Evolutionary conservation across 2,888 invertebrate species (phyloP).

Genomic region (Tetrapedia diversipes): DNA sequence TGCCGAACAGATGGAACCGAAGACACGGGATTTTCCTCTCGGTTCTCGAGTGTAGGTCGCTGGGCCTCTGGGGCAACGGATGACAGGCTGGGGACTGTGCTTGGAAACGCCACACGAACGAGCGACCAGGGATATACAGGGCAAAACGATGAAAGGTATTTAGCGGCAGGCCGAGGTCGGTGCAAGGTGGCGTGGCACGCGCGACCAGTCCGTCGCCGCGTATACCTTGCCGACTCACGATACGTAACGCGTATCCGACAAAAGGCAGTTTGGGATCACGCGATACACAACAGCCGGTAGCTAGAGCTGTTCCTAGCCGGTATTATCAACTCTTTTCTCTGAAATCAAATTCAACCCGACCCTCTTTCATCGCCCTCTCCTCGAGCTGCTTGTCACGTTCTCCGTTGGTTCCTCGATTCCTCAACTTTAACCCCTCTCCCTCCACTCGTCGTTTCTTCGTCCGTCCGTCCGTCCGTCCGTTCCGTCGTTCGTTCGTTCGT

Average conservation of each 20-base stretch:
- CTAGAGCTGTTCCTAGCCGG: no score
- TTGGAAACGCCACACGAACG: not conserved
- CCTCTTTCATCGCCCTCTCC: constrained; percentile 34
- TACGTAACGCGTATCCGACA: constrained; percentile 66
- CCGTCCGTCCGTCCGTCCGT: constrained; percentile 29
- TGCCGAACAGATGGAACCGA: not conserved
- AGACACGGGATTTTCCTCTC: not conserved
- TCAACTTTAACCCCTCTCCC: constrained; percentile 2
- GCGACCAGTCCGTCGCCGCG: constrained; percentile 46
- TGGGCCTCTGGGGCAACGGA: constrained; percentile 37
- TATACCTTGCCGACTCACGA: constrained; percentile 47
- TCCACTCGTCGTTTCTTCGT: constrained; percentile 29
- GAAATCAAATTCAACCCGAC: constrained; percentile 79
- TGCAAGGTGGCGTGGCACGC: not conserved
- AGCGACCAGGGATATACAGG: constrained; percentile 10
- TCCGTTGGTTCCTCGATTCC: constrained; percentile 7
- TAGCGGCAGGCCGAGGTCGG: constrained; percentile 23
- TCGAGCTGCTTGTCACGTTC: constrained; percentile 5
- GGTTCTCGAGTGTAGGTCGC: constrained; percentile 25
- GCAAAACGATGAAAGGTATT: constrained; percentile 18
- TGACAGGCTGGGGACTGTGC: constrained; percentile 3
- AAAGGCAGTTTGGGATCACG: constrained; percentile 77
- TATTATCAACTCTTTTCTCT: constrained; percentile 80
- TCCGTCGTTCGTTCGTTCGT: constrained; percentile 39
- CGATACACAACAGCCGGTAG: constrained; percentile 75